Evolutionary conservation across 2,888 invertebrate genomes (phyloP), one percentile per base, ranked within the genome.

Genomic region (Thymelicus sylvestris): DNA sequence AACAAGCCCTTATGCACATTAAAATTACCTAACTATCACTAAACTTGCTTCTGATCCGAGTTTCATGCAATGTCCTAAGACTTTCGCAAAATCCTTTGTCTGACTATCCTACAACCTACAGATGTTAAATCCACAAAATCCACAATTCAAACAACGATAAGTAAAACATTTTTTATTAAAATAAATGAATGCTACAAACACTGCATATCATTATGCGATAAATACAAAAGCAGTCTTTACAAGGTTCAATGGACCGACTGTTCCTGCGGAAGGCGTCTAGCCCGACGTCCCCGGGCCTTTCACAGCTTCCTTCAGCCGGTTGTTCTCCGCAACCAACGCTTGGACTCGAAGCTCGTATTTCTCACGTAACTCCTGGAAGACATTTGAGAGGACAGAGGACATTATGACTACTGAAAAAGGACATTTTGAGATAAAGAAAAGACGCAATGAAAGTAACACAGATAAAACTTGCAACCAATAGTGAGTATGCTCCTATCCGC

Each of bases 311-410:
- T 89, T 91, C 44, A 93, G 83, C 66, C 84, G 85, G 31, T 84
- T 83, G 76, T 95, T 95, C 77, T 95, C 95, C 0, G 92, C 91
- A 0, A 94, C 91, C 13, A 95, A 78, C 0, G 95, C 89, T 55
- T 91, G 85, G 0, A 96, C 95, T 77, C 96, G 95, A 76, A 95
- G 94, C 77, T 96, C 96, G 79, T 96, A 97, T 62, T 96, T 96
- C 55, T 92, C 91, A 73, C 95, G 94, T 10, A 96, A 86, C 81
- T 96, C 95, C 94, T 96, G 91, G 12, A 83, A 81, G 4, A 31
- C 31, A 31, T 31, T 31, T 31, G 31, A 31, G 31, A 31, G 31
- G 31, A 31, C 3, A 31, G 31, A 31, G 31, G 31, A 31, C 3
- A 31, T 31, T 31, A 31, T 5, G 31, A 31, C 4, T 2, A 31